Base-by-base conservation (phyloP, 2,888 invertebrate species). In the Panopea generosa region DNA sequence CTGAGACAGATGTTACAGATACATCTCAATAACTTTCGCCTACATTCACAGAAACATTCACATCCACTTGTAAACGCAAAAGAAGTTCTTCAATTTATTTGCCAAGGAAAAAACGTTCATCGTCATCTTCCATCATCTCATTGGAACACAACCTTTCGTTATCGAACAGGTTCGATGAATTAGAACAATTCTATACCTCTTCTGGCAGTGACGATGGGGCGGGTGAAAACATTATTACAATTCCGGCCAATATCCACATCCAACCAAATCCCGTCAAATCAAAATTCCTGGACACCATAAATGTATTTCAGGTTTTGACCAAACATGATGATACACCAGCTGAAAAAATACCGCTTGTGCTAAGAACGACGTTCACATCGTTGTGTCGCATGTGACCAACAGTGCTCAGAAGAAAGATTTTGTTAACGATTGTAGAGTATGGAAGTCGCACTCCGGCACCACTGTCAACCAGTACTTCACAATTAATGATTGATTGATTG, bases 351-450 rank as follows among this genome's bases (percentile, higher is more conserved):
- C 52, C 52, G 26, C 4, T 3, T 3, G 52, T 14, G 9, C 6
- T 20, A 22, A 52, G 7, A 52, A 26, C 16, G 24, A 52, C 26
- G 14, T 24, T 6, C 22, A 52, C 26, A 26, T 52, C 4, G 52
- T 52, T 3, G 20, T 52, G 4, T 14, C 3, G 11, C 22, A 52
- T 9, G 16, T n/a, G 24, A 3, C 22, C 4, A 26, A 9, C 4
- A 22, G n/a, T n/a, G 22, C 4, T 16, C 43, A 20, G 38, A 14
- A n/a, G n/a, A n/a, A 38, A 6, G 52, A 33, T 29, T 63, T 40
- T 38, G 11, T 40, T 11, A 40, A 55, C 22, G 63, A 63, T 43
- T 52, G 63, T 1, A 38, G 63, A 24, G 53, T 43, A 2, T 63
- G 63, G 63, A 27, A 55, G 38, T 20, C 20, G 9, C 53, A 24